Evolutionary conservation across 2,797 vertebrate genomes (phyloP).

Genomic region (Dermochelys coriacea): DNA sequence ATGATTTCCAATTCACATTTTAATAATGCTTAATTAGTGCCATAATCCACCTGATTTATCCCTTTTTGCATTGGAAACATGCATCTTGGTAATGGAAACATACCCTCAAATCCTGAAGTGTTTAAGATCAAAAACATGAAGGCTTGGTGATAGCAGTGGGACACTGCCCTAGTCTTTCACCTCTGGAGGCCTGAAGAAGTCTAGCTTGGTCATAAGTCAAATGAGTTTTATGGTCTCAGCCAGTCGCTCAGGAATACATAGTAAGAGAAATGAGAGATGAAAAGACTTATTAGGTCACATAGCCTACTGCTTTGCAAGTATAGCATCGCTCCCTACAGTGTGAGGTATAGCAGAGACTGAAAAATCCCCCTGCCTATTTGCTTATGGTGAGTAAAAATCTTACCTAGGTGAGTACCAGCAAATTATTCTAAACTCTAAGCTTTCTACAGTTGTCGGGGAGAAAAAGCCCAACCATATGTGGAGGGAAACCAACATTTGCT

Average conservation of each 20-base stretch:
- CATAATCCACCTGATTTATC: background rate
- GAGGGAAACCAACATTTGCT: background rate
- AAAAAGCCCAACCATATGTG: background rate
- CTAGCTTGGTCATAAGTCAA: slow-evolving; percentile 55
- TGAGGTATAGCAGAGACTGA: background rate
- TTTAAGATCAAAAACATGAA: background rate
- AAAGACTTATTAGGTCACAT: background rate
- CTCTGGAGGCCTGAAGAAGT: slow-evolving; percentile 2
- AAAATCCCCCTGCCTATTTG: background rate
- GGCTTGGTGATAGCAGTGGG: background rate
- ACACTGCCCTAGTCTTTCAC: slow-evolving; percentile 43
- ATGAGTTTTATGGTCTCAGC: slow-evolving; percentile 3
- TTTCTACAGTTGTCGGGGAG: background rate
- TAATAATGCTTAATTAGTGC: background rate
- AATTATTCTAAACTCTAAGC: background rate
- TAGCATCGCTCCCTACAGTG: background rate
- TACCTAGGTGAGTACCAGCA: background rate
- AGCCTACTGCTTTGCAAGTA: slow-evolving; percentile 11
- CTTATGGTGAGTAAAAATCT: background rate
- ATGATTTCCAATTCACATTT: background rate
- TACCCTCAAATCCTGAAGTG: background rate
- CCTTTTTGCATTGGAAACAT: background rate
- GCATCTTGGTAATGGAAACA: background rate
- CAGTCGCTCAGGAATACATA: background rate
- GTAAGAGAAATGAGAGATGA: slow-evolving; percentile 24